phyloP scores from a whole-genome alignment of 64 coral and sea anemone genomes.

The Acropora yongei region DNA sequence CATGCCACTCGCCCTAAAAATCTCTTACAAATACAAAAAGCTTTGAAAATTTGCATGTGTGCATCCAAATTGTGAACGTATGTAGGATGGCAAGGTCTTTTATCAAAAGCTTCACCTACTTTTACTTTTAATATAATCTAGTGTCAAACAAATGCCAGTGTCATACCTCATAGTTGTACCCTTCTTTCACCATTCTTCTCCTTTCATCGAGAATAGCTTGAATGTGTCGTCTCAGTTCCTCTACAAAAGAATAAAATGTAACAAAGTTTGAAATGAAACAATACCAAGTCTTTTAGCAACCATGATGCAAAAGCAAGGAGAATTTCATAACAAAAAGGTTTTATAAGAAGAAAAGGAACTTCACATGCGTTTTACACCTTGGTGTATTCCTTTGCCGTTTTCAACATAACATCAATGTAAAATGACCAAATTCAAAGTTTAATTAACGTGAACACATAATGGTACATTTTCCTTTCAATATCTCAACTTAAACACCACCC shows the following conservation, averaged over 20 bases:
- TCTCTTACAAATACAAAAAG: too few species aligned
- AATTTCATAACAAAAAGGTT: not conserved
- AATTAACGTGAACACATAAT: too few species aligned
- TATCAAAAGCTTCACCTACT: too few species aligned
- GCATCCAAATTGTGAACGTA: too few species aligned
- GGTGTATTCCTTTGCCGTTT: not conserved
- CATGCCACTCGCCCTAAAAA: too few species aligned
- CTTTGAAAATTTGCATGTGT: too few species aligned
- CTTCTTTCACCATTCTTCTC: constrained; percentile 65
- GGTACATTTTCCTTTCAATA: not conserved
- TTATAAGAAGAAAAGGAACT: not conserved
- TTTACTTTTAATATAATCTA: too few species aligned
- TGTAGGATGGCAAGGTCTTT: too few species aligned
- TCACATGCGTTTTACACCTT: not conserved
- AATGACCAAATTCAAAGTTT: not conserved
- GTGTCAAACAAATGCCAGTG: not conserved
- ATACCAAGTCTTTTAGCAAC: constrained; percentile 2
- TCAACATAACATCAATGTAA: not conserved
- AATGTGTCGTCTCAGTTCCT: constrained; percentile 48
- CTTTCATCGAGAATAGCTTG: constrained; percentile 51
- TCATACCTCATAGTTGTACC: constrained; percentile 46
- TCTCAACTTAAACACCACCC: constrained; percentile 2
- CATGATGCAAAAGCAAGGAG: not conserved
- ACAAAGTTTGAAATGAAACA: constrained; percentile 9
- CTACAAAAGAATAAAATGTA: constrained; percentile 8